A percentile compares a stretch with the other conserved stretches of the same genome.
These are phyloP conservation scores for Struthidea cinerea DNA, from an alignment of 2,113 vertebrate genomes.

Conservation along the genomic window DNA sequence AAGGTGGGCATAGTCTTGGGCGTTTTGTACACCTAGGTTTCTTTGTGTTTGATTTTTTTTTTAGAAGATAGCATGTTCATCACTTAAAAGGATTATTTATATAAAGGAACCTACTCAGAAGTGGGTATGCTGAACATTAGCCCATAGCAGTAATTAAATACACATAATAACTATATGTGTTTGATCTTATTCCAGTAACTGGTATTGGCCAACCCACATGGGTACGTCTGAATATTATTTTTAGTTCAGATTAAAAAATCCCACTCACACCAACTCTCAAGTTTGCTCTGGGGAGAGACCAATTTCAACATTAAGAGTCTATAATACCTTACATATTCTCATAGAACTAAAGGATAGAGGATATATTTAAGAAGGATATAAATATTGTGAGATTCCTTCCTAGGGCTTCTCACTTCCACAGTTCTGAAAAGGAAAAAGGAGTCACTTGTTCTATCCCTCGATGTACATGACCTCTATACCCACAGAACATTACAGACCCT, in stretches of 20 bases:
- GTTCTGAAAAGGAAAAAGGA: not conserved
- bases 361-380: not conserved
- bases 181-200: conserved; percentile 21
- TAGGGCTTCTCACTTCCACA: not conserved
- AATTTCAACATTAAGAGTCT: not conserved
- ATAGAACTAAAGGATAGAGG: not conserved
- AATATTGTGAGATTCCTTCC: not conserved
- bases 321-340: not conserved
- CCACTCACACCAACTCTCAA: not conserved
- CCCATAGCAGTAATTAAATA: not conserved
- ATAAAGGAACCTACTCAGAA: not conserved
- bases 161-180: not conserved
- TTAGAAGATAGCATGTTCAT: not conserved
- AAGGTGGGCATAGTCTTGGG: not conserved
- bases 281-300: not conserved
- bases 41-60: not conserved
- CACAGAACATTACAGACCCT: not conserved
- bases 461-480: not conserved
- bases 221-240: not conserved
- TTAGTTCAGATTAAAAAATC: conserved; percentile 21
- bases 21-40: not conserved
- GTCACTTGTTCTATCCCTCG: not conserved
- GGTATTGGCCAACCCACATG: not conserved
- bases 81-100: not conserved
- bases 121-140: not conserved